Base-by-base conservation (phyloP, 1,140 invertebrate genomes). In the Leguminivora glycinivorella region DNA sequence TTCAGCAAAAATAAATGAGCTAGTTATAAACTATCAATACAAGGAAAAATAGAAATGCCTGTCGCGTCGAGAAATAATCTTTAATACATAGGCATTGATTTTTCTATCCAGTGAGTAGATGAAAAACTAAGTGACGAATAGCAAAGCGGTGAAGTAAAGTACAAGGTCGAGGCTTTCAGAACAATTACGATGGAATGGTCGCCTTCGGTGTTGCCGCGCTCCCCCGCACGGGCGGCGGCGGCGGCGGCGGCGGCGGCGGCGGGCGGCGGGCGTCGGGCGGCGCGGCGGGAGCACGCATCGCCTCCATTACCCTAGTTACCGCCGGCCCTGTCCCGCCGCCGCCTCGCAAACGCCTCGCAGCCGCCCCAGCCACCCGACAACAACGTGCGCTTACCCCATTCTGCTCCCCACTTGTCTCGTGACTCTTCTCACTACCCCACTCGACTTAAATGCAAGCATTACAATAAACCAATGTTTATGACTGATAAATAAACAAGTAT, bases 161-260 rank as follows among this genome's bases (percentile, higher is more conserved):
- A 80, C 83, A 87, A 88, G 81, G 86, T 88, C 83, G 84, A 78
- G 79, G 75, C 80, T 80, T 78, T 84, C 73, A 81, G 77, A 76
- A 85, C 78, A 76, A 84, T 84, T 82, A 80, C 75, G 69, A 68
- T 67, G 69, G 80, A 82, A 82, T 74, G 77, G 77, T 77, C 80
- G 40, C 75, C 72, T 52, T 52, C 47, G 47, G 47, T 52, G 6
- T 52, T 22, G 47, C 47, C 56, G 67, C 56, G 29, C 29, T 66
- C 34, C 22, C 60, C 56, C 66, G 10, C 68, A 19, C 72, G 75
- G 77, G 72, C 72, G 56, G 47, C 47, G 47, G 47, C n/a, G n/a
- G n/a, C n/a, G n/a, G n/a, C 26, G 12, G 26, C 24, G 58, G 26
- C 58, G n/a, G 26, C n/a, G n/a, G 47, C 47, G 47, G 25, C 56